These are phyloP conservation scores for Onychostoma macrolepis DNA, from an alignment of 2,113 vertebrate genomes.

Conservation along the genomic window DNA sequence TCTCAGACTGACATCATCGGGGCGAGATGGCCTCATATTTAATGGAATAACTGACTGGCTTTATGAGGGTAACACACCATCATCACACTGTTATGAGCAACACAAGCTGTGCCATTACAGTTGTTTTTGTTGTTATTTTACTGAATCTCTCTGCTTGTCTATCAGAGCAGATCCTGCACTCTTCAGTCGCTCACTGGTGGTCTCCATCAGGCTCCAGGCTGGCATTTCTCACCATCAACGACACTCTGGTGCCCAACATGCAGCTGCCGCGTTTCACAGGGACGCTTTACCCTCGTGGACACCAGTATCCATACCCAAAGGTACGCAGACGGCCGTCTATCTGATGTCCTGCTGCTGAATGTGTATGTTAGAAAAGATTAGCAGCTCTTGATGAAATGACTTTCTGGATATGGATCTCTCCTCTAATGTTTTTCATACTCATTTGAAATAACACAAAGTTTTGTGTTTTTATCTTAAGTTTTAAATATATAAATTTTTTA, in stretches of 20 bases:
- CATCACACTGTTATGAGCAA: background rate
- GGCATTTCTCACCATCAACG: conserved; percentile 91
- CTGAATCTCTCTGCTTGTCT: conserved; percentile 41
- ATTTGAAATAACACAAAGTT: too few relatives aligned
- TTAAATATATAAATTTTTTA: too few relatives aligned
- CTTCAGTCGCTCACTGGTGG: conserved; percentile 91
- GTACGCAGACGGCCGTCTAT: conserved; percentile 66
- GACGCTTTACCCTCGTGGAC: conserved; percentile 83
- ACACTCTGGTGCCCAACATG: conserved; percentile 88
- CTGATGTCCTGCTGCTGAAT: background rate
- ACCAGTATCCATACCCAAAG: conserved; percentile 91
- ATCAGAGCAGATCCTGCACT: conserved; percentile 88
- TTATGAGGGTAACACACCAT: conserved; percentile 86
- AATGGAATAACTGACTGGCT: conserved; percentile 98
- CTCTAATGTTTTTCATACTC: background rate
- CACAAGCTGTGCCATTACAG: background rate
- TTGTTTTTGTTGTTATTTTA: background rate
- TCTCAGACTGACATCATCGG: conserved; percentile 91
- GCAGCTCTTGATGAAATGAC: background rate
- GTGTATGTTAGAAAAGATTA: background rate
- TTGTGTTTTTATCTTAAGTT: too few relatives aligned
- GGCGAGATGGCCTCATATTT: conserved; percentile 93
- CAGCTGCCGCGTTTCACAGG: conserved; percentile 87
- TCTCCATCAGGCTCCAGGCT: conserved; percentile 88
- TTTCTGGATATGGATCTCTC: background rate